These are phyloP conservation scores for Nematolebias whitei DNA, from an alignment of 2,113 vertebrate genomes.

Conservation along the genomic window DNA sequence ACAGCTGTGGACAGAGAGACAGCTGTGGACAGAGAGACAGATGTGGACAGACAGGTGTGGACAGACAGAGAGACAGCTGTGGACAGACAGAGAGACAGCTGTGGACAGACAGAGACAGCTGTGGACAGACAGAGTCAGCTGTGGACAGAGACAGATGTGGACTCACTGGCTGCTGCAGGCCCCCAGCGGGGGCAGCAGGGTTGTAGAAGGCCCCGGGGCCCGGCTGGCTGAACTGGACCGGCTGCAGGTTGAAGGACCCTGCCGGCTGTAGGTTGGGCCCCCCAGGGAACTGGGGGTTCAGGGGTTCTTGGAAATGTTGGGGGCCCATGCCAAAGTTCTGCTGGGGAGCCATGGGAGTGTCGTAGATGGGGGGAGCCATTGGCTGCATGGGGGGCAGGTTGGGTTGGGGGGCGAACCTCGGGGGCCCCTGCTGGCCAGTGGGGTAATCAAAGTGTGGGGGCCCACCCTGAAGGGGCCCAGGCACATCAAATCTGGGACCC, in stretches of 20 bases:
- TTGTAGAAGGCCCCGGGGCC: conserved; percentile 80
- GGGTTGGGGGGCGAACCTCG: conserved; percentile 72
- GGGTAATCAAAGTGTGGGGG: conserved; percentile 81
- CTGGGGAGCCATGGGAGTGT: conserved; percentile 80
- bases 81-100: no score
- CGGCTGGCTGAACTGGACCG: conserved; percentile 62
- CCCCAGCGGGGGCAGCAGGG: conserved; percentile 79
- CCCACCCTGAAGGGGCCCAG: no score
- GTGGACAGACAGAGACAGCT: no score
- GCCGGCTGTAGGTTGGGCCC: conserved; percentile 79
- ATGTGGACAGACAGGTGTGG: no score
- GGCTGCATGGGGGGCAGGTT: conserved; percentile 80
- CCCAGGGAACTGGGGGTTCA: conserved; percentile 80
- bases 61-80: neutral
- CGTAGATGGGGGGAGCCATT: conserved; percentile 80
- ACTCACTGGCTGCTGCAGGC: conserved; percentile 85
- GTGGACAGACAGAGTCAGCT: neutral
- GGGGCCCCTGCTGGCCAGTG: conserved; percentile 80
- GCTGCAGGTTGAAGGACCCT: conserved; percentile 86
- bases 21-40: conserved; percentile 17
- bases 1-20: no score
- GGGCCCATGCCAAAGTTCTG: conserved; percentile 79
- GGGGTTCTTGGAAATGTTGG: conserved; percentile 82
- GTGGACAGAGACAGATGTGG: no score
- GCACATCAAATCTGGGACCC: conserved; percentile 83